Conservation (phyloP, 2,113 vertebrate species). For the Seriola aureovittata region DNA sequence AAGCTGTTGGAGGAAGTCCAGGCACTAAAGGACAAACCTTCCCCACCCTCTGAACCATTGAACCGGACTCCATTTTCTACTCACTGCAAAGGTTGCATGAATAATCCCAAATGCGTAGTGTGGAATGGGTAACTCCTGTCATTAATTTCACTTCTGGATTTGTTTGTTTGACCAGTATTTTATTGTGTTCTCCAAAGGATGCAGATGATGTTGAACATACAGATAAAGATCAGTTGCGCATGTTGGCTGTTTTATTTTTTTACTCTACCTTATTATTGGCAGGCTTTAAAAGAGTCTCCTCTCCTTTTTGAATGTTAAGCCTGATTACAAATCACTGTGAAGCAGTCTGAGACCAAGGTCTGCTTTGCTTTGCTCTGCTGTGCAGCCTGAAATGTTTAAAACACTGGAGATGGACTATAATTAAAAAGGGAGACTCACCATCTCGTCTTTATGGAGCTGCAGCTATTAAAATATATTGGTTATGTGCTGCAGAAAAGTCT, state of each 20-base stretch:
- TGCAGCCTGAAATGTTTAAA: slow-evolving; percentile 55
- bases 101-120: slow-evolving; percentile 11
- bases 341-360: slow-evolving; percentile 4
- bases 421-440: slow-evolving; percentile 11
- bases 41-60: slow-evolving; percentile 49
- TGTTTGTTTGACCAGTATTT: slow-evolving; percentile 9
- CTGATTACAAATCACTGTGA: slow-evolving; percentile 55
- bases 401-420: not conserved
- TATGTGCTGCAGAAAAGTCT: not conserved
- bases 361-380: slow-evolving; percentile 34
- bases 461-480: slow-evolving; percentile 5
- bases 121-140: slow-evolving; percentile 4
- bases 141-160: slow-evolving; percentile 35
- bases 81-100: slow-evolving; percentile 37
- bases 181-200: not conserved
- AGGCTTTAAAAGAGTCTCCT: slow-evolving; percentile 46
- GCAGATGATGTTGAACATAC: slow-evolving; percentile 43
- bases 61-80: slow-evolving; percentile 39
- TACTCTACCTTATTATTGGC: slow-evolving; percentile 57
- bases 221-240: slow-evolving; percentile 37
- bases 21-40: slow-evolving; percentile 47
- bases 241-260: not conserved
- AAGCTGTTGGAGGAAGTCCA: slow-evolving; percentile 71
- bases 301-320: slow-evolving; percentile 32
- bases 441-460: slow-evolving; percentile 12